Conservation (phyloP, 2,888 invertebrate species). For the Callyntrura sp. region DNA sequence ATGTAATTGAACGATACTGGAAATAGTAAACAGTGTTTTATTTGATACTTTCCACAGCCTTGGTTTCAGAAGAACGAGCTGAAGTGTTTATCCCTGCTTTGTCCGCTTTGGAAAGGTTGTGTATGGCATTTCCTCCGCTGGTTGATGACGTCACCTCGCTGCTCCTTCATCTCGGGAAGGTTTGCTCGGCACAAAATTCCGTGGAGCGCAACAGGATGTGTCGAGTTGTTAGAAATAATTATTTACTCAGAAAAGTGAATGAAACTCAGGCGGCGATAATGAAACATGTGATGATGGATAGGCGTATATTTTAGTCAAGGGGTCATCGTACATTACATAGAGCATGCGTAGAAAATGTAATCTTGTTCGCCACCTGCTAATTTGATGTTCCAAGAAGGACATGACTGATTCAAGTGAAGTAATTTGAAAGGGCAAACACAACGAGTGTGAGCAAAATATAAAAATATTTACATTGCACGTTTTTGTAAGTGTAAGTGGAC, state of each 20-base stretch:
- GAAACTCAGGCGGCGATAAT: constrained; percentile 82
- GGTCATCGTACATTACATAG: too few species aligned
- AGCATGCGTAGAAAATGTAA: too few species aligned
- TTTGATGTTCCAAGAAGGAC: too few species aligned
- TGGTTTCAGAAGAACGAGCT: constrained; percentile 88
- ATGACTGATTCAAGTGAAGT: too few species aligned
- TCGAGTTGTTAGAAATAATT: constrained; percentile 82
- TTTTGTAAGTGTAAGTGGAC: too few species aligned
- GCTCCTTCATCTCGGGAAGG: constrained; percentile 93
- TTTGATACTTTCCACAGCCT: constrained; percentile 72
- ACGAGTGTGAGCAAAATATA: too few species aligned
- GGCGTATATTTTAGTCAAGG: constrained; percentile 81
- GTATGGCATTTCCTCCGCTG: constrained; percentile 96
- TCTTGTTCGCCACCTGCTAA: too few species aligned
- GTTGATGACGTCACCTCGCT: constrained; percentile 95
- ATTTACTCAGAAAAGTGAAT: constrained; percentile 80
- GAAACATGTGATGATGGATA: constrained; percentile 81
- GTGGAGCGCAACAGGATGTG: constrained; percentile 86
- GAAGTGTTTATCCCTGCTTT: constrained; percentile 94
- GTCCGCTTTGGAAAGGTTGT: constrained; percentile 94
- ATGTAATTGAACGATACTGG: too few species aligned
- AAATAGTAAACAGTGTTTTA: too few species aligned
- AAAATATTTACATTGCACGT: too few species aligned
- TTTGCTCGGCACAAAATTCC: constrained; percentile 94
- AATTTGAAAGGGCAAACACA: too few species aligned